Evolutionary conservation across 2,113 vertebrate species (phyloP).

Genomic region (Recurvirostra avosetta): DNA sequence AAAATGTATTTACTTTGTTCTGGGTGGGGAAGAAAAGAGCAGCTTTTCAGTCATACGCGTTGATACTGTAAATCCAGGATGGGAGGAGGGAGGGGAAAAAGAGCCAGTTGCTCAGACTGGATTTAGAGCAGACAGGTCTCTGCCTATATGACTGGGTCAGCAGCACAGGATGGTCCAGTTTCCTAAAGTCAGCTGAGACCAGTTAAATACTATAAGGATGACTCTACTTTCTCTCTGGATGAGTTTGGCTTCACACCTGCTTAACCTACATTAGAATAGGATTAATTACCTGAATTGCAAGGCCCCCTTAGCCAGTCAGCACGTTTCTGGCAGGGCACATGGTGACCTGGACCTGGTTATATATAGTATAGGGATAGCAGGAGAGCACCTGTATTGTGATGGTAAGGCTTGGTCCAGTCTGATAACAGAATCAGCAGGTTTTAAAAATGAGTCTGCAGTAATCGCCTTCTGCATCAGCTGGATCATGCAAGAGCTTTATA

Average conservation of each 20-base stretch:
- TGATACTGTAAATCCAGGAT: constrained; percentile 2
- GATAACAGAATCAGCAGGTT: constrained; percentile 62
- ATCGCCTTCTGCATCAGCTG: not conserved
- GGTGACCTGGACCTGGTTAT: constrained; percentile 59
- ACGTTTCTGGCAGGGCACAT: constrained; percentile 69
- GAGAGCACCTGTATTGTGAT: constrained; percentile 51
- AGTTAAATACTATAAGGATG: constrained; percentile 51
- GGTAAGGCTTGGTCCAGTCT: not conserved
- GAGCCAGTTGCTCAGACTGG: not conserved
- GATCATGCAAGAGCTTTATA: not conserved
- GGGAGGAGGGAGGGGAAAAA: not conserved
- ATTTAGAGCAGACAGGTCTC: constrained; percentile 34
- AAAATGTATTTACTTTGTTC: not conserved
- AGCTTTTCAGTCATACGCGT: not conserved
- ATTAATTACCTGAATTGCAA: constrained; percentile 75
- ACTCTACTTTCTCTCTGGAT: constrained; percentile 57
- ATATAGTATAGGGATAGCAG: not conserved
- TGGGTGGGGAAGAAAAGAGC: not conserved
- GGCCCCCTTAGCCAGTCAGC: constrained; percentile 67
- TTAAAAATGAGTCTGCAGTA: not conserved
- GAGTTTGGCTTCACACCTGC: constrained; percentile 72
- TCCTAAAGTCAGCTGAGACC: constrained; percentile 49
- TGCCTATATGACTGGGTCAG: constrained; percentile 41
- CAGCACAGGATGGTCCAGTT: constrained; percentile 15
- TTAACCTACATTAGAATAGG: constrained; percentile 82